A percentile compares a stretch with the other conserved stretches of the same genome.
These are phyloP conservation scores for Pelodytes ibericus DNA, from an alignment of 2,797 vertebrate genomes.

Conservation along the genomic window DNA sequence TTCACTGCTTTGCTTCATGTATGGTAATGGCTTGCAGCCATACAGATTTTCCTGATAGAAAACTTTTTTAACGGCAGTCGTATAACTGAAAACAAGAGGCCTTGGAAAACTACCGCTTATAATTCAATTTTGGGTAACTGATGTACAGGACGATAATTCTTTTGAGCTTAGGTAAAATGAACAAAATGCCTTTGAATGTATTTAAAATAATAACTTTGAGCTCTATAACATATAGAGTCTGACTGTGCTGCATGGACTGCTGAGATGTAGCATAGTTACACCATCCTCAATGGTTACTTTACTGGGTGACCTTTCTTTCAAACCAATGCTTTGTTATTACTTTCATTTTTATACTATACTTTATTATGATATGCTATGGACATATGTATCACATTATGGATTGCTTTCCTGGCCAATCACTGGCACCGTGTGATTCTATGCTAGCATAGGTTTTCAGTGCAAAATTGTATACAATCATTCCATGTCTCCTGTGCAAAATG, in stretches of 20 bases:
- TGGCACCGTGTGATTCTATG: no score
- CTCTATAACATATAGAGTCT: neutral
- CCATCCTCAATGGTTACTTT: no score
- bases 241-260: neutral
- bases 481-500: no score
- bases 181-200: slow-evolving; percentile 15
- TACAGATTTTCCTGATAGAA: slow-evolving; percentile 42
- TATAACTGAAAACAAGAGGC: slow-evolving; percentile 25
- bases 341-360: no score
- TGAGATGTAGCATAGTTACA: neutral
- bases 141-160: slow-evolving; percentile 33
- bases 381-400: no score
- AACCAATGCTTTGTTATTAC: no score
- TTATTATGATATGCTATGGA: no score
- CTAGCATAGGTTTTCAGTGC: no score
- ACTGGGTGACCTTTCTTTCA: no score
- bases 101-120: slow-evolving; percentile 35
- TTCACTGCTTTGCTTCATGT: slow-evolving; percentile 22
- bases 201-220: neutral
- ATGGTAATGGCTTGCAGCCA: slow-evolving; percentile 33
- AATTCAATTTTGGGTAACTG: slow-evolving; percentile 33
- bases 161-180: slow-evolving; percentile 11
- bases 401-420: no score
- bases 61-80: slow-evolving; percentile 23
- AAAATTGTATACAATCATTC: no score